Evolutionary conservation across 2,797 vertebrate genomes (phyloP).

Genomic region (Anguilla pacifica): DNA sequence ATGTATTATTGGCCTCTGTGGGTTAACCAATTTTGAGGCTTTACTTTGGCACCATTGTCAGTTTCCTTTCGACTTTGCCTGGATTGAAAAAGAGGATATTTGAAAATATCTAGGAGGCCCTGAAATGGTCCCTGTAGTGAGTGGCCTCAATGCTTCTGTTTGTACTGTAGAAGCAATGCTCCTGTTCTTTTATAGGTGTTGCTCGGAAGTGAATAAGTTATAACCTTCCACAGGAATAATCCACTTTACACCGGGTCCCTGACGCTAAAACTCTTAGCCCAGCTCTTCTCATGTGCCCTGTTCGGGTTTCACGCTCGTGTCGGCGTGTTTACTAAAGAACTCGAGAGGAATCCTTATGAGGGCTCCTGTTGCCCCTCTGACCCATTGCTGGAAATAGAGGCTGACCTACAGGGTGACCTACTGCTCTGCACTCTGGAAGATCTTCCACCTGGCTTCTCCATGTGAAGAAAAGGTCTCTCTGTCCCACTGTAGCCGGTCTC

Average conservation of each 20-base stretch:
- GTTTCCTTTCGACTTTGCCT: constrained; percentile 2
- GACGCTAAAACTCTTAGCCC: neutral
- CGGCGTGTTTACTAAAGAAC: neutral
- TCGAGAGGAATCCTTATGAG: constrained; percentile 1
- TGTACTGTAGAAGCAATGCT: constrained; percentile 3
- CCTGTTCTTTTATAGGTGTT: constrained; percentile 30
- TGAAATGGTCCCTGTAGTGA: neutral
- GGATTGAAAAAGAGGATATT: neutral
- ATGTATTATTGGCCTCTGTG: neutral
- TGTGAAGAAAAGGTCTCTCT: neutral
- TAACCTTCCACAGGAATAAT: neutral
- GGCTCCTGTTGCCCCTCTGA: neutral
- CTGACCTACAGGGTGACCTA: neutral
- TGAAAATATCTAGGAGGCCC: neutral
- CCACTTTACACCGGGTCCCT: neutral
- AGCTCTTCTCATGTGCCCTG: neutral
- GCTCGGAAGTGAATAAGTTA: constrained; percentile 17
- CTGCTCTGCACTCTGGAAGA: neutral
- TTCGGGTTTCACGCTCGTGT: neutral
- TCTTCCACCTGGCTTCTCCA: neutral
- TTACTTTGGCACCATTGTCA: neutral
- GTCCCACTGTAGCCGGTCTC: neutral
- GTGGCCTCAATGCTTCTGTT: neutral
- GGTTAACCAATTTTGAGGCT: neutral
- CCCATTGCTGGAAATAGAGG: constrained; percentile 2